Evolutionary conservation across 1,140 invertebrate genomes (phyloP).

Genomic region (Rhyacophila brunnea): DNA sequence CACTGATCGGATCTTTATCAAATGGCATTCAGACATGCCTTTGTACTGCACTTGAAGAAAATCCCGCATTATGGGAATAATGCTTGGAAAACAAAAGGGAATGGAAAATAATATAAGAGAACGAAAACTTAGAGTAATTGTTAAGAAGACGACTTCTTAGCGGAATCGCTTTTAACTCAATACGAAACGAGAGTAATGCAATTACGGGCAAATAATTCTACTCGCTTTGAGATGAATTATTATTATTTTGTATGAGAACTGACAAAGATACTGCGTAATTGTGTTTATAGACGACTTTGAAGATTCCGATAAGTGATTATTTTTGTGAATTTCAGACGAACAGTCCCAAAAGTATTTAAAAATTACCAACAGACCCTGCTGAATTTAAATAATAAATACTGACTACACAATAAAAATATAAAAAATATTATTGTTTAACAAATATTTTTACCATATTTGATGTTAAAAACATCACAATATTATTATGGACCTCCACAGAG

Average conservation of each 20-base stretch:
- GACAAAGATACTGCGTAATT: conserved; percentile 13
- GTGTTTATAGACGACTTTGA: too few relatives aligned
- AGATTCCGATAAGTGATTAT: too few relatives aligned
- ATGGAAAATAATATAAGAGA: not conserved
- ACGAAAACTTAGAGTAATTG: conserved; percentile 26
- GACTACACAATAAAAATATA: too few relatives aligned
- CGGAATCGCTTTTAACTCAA: conserved; percentile 28
- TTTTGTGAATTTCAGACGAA: too few relatives aligned
- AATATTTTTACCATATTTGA: too few relatives aligned
- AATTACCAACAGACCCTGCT: too few relatives aligned
- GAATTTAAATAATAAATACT: too few relatives aligned
- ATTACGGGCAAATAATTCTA: conserved; percentile 32
- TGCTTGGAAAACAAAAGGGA: conserved; percentile 25
- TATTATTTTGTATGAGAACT: conserved; percentile 12
- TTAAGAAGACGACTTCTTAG: conserved; percentile 7
- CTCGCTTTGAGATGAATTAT: conserved; percentile 31
- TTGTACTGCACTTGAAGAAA: conserved; percentile 20
- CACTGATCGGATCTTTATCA: too few relatives aligned
- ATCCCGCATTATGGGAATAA: conserved; percentile 27
- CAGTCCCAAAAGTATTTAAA: too few relatives aligned
- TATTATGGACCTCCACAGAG: too few relatives aligned
- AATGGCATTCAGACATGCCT: not conserved
- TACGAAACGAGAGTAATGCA: conserved; percentile 28
- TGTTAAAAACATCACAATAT: too few relatives aligned
- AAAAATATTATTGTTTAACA: too few relatives aligned